Conservation (phyloP, 2,888 invertebrate species). For the Apodemia zela region DNA sequence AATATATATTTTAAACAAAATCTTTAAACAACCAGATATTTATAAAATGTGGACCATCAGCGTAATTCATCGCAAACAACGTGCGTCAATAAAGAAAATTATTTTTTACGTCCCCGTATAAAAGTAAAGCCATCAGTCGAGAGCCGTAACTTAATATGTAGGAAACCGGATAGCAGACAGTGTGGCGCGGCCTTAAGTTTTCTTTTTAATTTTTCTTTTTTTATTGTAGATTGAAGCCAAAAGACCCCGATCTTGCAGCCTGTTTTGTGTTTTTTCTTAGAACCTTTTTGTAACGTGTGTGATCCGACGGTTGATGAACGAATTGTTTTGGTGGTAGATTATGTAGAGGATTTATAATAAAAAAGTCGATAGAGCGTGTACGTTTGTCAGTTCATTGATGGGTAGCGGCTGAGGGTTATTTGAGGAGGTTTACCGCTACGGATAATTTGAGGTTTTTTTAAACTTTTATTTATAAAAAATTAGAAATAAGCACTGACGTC, state of each 20-base stretch:
- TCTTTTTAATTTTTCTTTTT: slow-evolving; percentile 63
- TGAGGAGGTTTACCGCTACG: slow-evolving; percentile 7
- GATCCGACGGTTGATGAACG: slow-evolving; percentile 57
- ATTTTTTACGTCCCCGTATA: slow-evolving; percentile 57
- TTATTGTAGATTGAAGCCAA: slow-evolving; percentile 55
- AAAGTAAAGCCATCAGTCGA: slow-evolving; percentile 57
- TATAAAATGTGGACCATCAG: slow-evolving; percentile 7
- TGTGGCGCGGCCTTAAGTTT: slow-evolving; percentile 75
- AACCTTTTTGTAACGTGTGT: slow-evolving; percentile 63
- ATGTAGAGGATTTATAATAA: slow-evolving; percentile 36
- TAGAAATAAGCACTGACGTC: background rate
- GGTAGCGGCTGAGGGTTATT: slow-evolving; percentile 18
- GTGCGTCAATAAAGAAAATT: slow-evolving; percentile 62
- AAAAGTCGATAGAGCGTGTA: slow-evolving; percentile 39
- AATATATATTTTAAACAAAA: slow-evolving; percentile 2
- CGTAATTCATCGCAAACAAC: slow-evolving; percentile 30
- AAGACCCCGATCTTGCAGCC: slow-evolving; percentile 59
- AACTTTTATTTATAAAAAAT: background rate
- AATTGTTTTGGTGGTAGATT: slow-evolving; percentile 52
- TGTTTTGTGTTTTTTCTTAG: slow-evolving; percentile 44
- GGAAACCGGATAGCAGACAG: slow-evolving; percentile 79
- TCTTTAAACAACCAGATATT: slow-evolving; percentile 5
- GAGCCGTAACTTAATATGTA: slow-evolving; percentile 68
- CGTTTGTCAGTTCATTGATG: slow-evolving; percentile 36
- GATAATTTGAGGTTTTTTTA: background rate